phyloP scores from a whole-genome alignment of 2,113 vertebrate species.

The Percopsis transmontana region DNA sequence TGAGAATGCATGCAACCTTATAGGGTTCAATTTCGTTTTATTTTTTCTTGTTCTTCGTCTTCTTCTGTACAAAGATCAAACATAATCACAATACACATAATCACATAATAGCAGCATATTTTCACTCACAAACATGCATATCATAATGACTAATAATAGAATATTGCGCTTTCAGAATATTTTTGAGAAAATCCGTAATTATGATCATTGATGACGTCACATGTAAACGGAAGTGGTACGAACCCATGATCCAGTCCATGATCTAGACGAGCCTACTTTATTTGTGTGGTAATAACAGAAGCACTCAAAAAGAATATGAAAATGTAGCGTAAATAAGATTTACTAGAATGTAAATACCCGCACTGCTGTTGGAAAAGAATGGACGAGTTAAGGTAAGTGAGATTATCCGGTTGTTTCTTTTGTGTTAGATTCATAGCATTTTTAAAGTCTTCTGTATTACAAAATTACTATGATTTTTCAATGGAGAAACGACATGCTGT shows the following conservation, averaged over 20 bases:
- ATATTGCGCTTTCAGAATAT: no score
- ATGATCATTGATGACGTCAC: not conserved
- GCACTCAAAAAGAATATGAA: not conserved
- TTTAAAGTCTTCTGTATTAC: not conserved
- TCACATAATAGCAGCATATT: no score
- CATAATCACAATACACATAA: no score
- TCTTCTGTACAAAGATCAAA: no score
- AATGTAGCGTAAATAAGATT: not conserved
- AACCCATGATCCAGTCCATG: not conserved
- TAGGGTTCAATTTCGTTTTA: no score
- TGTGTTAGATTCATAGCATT: not conserved
- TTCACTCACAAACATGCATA: no score
- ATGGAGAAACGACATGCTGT: no score
- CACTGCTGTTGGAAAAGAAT: conserved; percentile 17
- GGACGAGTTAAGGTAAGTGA: conserved; percentile 51
- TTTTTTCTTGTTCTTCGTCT: no score
- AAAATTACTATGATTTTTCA: no score
- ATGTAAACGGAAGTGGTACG: not conserved
- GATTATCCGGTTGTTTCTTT: not conserved
- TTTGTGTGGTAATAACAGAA: not conserved
- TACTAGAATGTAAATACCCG: not conserved
- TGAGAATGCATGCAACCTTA: no score
- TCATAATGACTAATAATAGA: no score
- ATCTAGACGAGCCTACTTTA: not conserved
- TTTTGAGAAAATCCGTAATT: no score